Evolutionary conservation across 1,140 invertebrate genomes (phyloP).

Genomic region (Coboldia fuscipes): DNA sequence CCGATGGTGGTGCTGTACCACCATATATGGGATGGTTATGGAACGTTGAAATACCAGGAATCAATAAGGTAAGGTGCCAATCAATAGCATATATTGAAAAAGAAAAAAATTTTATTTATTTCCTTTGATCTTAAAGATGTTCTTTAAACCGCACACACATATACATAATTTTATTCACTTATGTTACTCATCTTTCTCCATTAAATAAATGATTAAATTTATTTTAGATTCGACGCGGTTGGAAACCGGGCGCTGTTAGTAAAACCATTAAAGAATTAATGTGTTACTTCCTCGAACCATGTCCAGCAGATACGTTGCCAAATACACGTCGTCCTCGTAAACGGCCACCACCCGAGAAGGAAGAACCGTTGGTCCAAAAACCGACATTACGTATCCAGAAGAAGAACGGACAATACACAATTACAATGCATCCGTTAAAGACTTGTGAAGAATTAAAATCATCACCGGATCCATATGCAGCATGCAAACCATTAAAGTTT

Average conservation of each 20-base stretch:
- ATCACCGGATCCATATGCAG: constrained; percentile 13
- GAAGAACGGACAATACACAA: constrained; percentile 14
- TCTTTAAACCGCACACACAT: too few species aligned
- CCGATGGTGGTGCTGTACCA: neutral
- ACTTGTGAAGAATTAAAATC: constrained; percentile 5
- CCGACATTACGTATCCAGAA: constrained; percentile 17
- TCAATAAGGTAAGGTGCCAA: neutral
- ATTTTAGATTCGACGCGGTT: too few species aligned
- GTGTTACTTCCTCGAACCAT: constrained; percentile 17
- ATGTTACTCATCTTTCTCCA: too few species aligned
- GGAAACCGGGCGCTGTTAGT: too few species aligned
- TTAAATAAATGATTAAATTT: too few species aligned
- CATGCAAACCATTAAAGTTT: constrained; percentile 17
- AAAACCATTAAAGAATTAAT: too few species aligned
- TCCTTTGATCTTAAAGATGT: too few species aligned
- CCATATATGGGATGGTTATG: neutral
- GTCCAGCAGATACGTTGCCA: constrained; percentile 11
- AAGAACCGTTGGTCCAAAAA: constrained; percentile 8
- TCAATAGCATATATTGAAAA: too few species aligned
- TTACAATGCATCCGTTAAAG: constrained; percentile 15
- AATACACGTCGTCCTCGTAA: constrained; percentile 11
- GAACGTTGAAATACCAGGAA: neutral
- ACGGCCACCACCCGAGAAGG: constrained; percentile 4
- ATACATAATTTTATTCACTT: too few species aligned
- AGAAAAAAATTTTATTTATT: too few species aligned